Percentiles rank a stretch among this genome's conserved stretches.
These are phyloP conservation scores for Xiphophorus hellerii DNA, from an alignment of 2,113 vertebrate genomes.

Conservation along the genomic window DNA sequence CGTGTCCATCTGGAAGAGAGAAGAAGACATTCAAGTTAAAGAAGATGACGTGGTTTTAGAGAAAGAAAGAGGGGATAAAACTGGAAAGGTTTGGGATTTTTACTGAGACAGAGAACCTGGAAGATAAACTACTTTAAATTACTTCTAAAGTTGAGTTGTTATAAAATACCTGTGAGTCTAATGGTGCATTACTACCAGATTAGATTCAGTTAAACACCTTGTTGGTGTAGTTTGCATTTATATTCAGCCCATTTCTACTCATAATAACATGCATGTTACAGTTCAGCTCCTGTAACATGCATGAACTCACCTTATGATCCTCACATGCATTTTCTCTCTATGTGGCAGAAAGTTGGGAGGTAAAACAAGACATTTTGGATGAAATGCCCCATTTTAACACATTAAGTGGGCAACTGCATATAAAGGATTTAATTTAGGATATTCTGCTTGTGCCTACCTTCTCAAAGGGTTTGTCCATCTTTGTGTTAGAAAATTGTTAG, in stretches of 20 bases:
- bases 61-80: not conserved
- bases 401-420: not conserved
- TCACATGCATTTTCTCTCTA: conserved; percentile 43
- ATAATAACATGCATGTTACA: conserved; percentile 2
- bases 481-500: conserved; percentile 41
- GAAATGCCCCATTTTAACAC: conserved; percentile 1
- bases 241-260: no score
- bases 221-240: no score
- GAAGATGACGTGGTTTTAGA: not conserved
- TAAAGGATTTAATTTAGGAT: not conserved
- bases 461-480: conserved; percentile 52
- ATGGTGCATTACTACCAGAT: no score
- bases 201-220: no score
- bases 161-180: no score
- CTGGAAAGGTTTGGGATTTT: not conserved
- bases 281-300: not conserved
- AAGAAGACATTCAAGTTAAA: not conserved
- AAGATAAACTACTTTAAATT: not conserved
- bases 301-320: conserved; percentile 55
- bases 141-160: no score
- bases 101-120: not conserved
- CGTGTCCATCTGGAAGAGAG: conserved; percentile 85
- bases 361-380: conserved; percentile 14
- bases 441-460: conserved; percentile 59
- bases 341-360: conserved; percentile 13